These are phyloP conservation scores for Drosophila robusta DNA, from an alignment of 2,888 invertebrate genomes.

Conservation along the genomic window DNA sequence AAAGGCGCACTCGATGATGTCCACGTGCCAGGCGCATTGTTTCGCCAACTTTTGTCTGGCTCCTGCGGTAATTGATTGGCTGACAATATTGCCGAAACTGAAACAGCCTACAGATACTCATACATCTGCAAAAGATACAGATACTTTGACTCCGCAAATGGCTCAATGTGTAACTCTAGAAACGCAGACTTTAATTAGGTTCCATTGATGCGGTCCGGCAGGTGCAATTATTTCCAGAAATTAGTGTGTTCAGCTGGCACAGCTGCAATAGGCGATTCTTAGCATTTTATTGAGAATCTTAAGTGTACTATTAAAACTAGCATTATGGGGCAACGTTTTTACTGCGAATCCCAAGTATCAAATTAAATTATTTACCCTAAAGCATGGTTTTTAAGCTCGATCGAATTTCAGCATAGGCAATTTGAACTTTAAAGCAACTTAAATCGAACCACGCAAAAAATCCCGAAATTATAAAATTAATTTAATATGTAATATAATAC, in stretches of 20 bases:
- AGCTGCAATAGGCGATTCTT: background rate
- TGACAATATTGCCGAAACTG: slow-evolving; percentile 24
- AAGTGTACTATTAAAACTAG: background rate
- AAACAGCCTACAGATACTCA: slow-evolving; percentile 11
- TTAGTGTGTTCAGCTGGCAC: slow-evolving; percentile 4
- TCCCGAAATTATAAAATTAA: too few species aligned
- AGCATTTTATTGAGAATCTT: background rate
- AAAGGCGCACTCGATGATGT: slow-evolving; percentile 63
- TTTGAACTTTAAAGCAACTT: too few species aligned
- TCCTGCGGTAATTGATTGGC: slow-evolving; percentile 68
- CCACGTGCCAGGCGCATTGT: slow-evolving; percentile 79
- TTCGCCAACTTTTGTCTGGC: slow-evolving; percentile 61
- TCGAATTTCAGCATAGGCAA: too few species aligned
- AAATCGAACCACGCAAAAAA: too few species aligned
- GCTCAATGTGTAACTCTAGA: slow-evolving; percentile 18
- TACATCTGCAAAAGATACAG: slow-evolving; percentile 4
- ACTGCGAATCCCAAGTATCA: background rate
- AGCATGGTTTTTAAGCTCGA: too few species aligned
- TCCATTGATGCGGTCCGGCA: slow-evolving; percentile 13
- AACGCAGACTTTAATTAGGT: slow-evolving; percentile 12
- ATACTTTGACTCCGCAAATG: slow-evolving; percentile 5
- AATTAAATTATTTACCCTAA: too few species aligned
- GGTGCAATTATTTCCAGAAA: slow-evolving; percentile 18
- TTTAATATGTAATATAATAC: too few species aligned
- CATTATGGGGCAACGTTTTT: slow-evolving; percentile 2